These are phyloP conservation scores for Henricia sp. DNA, from an alignment of 53 echinoderm and acorn worm species.

Conservation along the genomic window DNA sequence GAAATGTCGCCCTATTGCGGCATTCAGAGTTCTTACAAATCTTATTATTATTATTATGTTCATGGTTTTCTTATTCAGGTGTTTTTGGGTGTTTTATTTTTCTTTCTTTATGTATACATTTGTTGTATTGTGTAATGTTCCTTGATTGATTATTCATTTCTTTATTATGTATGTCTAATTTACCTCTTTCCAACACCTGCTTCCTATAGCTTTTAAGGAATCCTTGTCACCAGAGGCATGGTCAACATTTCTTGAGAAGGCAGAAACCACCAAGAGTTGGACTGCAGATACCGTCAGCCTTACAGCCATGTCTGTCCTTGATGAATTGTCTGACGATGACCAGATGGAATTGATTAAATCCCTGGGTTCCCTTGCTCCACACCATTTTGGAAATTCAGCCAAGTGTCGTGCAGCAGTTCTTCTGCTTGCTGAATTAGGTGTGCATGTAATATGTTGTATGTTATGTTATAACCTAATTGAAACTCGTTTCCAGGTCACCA, in stretches of 20 bases:
- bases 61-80: no score
- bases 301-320: slow-evolving; percentile 5
- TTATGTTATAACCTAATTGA: no score
- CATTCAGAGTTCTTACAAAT: no score
- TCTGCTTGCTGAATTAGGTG: background rate
- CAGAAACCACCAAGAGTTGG: background rate
- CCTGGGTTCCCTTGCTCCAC: background rate
- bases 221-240: background rate
- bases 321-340: slow-evolving; percentile 12
- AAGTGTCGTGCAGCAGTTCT: background rate
- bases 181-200: no score
- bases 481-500: no score
- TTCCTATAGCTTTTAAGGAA: background rate
- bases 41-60: no score
- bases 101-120: no score
- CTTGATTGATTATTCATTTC: no score
- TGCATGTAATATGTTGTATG: no score
- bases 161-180: background rate
- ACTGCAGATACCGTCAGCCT: background rate
- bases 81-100: no score
- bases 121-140: no score
- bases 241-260: slow-evolving; percentile 3
- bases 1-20: no score
- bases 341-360: background rate
- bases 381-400: background rate